These are phyloP conservation scores for Drosophila yooni DNA, from an alignment of 2,888 invertebrate species.

Conservation along the genomic window DNA sequence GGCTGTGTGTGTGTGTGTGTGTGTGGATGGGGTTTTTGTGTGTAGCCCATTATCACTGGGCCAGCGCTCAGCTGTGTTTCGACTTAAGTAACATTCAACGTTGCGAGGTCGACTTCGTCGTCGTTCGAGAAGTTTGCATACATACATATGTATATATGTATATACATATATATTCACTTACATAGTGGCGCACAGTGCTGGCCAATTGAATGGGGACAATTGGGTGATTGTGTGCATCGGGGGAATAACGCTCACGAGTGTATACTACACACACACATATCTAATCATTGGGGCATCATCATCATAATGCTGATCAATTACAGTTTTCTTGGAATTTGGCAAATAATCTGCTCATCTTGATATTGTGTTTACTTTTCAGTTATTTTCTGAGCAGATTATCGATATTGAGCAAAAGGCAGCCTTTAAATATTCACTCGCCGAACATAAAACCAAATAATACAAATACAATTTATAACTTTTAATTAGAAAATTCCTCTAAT, in stretches of 20 bases:
- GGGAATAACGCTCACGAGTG: constrained; percentile 26
- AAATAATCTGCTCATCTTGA: background rate
- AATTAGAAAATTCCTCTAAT: background rate
- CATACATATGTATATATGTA: constrained; percentile 6
- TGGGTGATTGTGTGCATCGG: constrained; percentile 18
- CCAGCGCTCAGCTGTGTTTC: constrained; percentile 69
- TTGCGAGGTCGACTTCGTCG: constrained; percentile 50
- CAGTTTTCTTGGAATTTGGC: background rate
- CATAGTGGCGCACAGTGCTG: constrained; percentile 32
- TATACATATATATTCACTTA: background rate
- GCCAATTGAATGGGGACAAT: constrained; percentile 50
- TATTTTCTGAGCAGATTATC: background rate
- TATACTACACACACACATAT: constrained; percentile 5
- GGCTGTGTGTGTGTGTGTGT: constrained; percentile 5
- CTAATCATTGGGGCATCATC: background rate
- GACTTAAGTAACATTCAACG: constrained; percentile 74
- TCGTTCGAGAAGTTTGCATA: constrained; percentile 41
- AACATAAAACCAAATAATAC: background rate
- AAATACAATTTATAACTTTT: background rate
- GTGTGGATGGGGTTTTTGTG: constrained; percentile 8
- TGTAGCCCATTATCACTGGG: constrained; percentile 65
- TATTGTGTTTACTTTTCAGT: background rate
- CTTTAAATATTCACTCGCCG: background rate
- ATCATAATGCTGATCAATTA: constrained; percentile 2
- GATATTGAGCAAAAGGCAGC: background rate